Conservation (phyloP, 2,797 vertebrate species). For the Limnodromus scolopaceus region DNA sequence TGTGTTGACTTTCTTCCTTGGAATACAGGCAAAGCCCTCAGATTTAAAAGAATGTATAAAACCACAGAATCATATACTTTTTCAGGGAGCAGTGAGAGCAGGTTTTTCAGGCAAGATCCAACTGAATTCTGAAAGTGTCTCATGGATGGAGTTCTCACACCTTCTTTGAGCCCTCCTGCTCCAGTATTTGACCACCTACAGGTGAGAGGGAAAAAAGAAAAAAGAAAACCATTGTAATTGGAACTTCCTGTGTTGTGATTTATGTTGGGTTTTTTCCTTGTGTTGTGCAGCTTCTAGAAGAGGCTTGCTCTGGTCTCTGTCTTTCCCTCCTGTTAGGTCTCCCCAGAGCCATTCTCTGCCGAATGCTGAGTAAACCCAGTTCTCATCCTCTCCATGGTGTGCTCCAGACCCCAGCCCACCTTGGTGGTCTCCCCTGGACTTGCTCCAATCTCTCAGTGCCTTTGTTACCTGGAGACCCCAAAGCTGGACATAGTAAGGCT, state of each 20-base stretch:
- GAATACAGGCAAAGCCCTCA: not conserved
- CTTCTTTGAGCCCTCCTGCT: not conserved
- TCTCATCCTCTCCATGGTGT: rapidly evolving
- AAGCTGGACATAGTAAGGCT: not conserved
- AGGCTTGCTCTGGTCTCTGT: rapidly evolving
- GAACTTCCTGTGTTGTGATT: not conserved
- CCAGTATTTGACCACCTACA: not conserved
- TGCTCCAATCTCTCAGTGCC: rapidly evolving
- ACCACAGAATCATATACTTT: not conserved
- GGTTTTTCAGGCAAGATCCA: not conserved
- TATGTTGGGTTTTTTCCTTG: not conserved
- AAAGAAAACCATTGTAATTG: not conserved
- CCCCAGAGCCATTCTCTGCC: not conserved
- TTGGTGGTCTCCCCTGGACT: not conserved
- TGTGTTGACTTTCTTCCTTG: not conserved
- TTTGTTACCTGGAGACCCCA: not conserved
- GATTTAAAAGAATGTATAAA: not conserved
- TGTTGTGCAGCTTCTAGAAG: not conserved
- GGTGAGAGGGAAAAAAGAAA: not conserved
- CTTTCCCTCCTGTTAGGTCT: not conserved
- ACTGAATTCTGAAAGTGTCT: not conserved
- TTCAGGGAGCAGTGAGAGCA: rapidly evolving
- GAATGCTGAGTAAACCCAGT: rapidly evolving
- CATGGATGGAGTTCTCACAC: not conserved
- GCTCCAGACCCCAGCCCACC: rapidly evolving